Base-by-base conservation (phyloP, 2,888 invertebrate species). In the Drosophila pseudotakahashii region DNA sequence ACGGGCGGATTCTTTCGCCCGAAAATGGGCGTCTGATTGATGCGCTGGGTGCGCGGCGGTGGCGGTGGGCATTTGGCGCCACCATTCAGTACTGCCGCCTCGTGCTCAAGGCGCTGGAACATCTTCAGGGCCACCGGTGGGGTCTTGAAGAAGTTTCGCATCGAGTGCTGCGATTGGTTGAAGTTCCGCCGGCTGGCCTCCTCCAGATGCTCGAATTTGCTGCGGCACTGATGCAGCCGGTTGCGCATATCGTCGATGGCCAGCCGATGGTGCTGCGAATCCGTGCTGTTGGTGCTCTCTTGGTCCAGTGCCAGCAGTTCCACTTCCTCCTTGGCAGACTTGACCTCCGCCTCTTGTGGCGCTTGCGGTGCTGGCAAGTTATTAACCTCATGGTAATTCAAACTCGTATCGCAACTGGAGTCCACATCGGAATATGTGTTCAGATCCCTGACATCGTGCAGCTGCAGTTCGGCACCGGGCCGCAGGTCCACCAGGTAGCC, bases 361-460 rank as follows among this genome's bases (percentile, higher is more conserved):
- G 50, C 45, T 4, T 36, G 7, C 9, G 70, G 16, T 16, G 50
- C 42, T 19, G 57, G 41, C 13, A 44, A 10, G 16, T 16, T 63
- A 78, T 92, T 92, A 0, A 89, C 81, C 57, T 92, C 92, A 10
- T 90, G 89, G 60, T 92, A 92, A 52, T 92, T 92, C 5, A 92
- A 76, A 41, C 92, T 92, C 0, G 91, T 92, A 55, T 92, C 92
- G 67, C 92, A 92, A 59, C 92, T 92, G 3, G 92, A 92, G 71
- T 92, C 92, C 51, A 91, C 91, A 74, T 92, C 92, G 0, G 92
- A 92, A 55, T 92, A 92, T 75, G 91, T 92, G 26, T 91, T 92
- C 11, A 92, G 73, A 66, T 92, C 92, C 7, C 91, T 90, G 0
- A 92, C 92, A 82, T 92, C 91, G 59, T 90, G 88, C 10, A 92